Conservation (phyloP, 37 sponge, comb jelly and placozoan genomes). For the Hormiphora californensis region DNA sequence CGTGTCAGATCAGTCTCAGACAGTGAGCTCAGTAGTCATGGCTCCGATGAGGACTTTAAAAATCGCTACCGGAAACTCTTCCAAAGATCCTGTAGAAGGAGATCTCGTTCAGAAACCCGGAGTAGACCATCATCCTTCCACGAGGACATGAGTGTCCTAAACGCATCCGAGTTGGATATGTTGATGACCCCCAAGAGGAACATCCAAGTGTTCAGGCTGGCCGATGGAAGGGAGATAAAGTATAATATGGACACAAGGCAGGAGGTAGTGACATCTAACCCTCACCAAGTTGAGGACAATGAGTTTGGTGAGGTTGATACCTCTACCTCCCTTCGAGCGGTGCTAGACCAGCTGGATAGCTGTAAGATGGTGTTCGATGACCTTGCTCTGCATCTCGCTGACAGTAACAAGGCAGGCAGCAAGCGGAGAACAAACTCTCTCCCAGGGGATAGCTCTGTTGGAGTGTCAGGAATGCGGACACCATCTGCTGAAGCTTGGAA, state of each 20-base stretch:
- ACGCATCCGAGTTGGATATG: constrained; percentile 11
- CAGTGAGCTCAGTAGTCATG: background rate
- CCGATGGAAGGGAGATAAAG: constrained; percentile 32
- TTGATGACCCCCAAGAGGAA: constrained; percentile 41
- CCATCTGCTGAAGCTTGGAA: constrained; percentile 25
- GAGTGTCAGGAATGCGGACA: background rate
- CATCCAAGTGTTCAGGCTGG: background rate
- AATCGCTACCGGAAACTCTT: background rate
- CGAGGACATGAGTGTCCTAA: background rate
- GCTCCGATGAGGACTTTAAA: background rate
- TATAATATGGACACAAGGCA: constrained; percentile 29
- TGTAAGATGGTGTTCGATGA: constrained; percentile 17
- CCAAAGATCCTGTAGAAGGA: background rate
- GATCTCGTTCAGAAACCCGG: background rate
- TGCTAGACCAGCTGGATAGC: constrained; percentile 36
- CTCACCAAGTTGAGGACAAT: constrained; percentile 4
- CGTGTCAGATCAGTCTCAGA: background rate
- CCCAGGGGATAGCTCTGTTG: constrained; percentile 31
- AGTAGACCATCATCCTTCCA: no score
- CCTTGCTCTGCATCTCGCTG: constrained; percentile 4
- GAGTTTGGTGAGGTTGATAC: background rate
- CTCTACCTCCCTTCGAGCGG: constrained; percentile 35
- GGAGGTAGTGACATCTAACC: constrained; percentile 5
- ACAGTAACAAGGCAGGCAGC: background rate
- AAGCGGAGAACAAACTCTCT: constrained; percentile 12